Evolutionary conservation across 23 tunicate genomes (phyloP).

Genomic region (Aplidium turbinatum): DNA sequence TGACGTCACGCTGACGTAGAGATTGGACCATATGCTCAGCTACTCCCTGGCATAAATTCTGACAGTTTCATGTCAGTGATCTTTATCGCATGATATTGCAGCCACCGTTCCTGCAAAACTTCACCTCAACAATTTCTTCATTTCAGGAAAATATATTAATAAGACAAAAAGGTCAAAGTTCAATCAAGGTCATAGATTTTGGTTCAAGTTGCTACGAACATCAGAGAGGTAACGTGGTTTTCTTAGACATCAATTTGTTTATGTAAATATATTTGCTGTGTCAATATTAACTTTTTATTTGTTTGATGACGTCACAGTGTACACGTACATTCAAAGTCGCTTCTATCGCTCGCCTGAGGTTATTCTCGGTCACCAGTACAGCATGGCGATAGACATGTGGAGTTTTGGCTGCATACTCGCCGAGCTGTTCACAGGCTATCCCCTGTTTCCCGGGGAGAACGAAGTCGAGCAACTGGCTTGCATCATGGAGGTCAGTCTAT

Average conservation of each 20-base stretch:
- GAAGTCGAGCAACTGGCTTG: conserved; percentile 99
- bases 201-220: conserved; percentile 99
- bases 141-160: conserved; percentile 92
- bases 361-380: conserved; percentile 92
- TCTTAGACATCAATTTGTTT: no score
- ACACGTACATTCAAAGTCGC: conserved; percentile 99
- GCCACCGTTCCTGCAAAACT: not conserved
- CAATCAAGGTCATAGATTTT: conserved; percentile 96
- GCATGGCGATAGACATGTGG: conserved; percentile 98
- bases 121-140: not conserved
- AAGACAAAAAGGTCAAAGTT: conserved; percentile 91
- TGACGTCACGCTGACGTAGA: no score
- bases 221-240: conserved; percentile 96
- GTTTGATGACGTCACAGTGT: conserved; percentile 59
- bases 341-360: conserved; percentile 99
- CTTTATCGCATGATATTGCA: not conserved
- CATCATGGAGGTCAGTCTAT: conserved; percentile 86
- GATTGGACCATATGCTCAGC: no score
- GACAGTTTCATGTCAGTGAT: not conserved
- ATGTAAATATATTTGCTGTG: no score
- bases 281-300: no score
- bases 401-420: conserved; percentile 95
- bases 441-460: conserved; percentile 96
- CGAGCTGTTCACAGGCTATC: conserved; percentile 93
- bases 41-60: not conserved